Evolutionary conservation across 2,888 invertebrate species (phyloP).

Genomic region (Agonopterix heracliana): DNA sequence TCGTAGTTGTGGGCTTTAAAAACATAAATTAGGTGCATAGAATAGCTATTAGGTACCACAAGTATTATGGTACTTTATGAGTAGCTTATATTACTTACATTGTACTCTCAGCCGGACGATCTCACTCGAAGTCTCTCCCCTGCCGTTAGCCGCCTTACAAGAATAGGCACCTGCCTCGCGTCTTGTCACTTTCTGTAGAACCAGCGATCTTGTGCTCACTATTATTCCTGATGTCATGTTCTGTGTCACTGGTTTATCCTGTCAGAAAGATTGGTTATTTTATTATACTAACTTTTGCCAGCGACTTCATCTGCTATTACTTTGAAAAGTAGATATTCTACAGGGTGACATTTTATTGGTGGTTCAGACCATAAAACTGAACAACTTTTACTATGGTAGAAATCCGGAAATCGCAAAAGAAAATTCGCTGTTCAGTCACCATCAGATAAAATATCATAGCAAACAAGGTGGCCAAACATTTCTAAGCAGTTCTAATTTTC

Average conservation of each 20-base stretch:
- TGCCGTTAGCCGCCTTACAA: slow-evolving; percentile 87
- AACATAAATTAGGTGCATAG: no score
- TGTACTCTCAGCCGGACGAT: slow-evolving; percentile 85
- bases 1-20: no score
- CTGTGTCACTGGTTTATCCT: slow-evolving; percentile 81
- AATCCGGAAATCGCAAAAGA: no score
- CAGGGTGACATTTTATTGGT: no score
- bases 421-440: no score
- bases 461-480: no score
- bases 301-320: no score
- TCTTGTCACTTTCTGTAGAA: slow-evolving; percentile 88
- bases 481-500: no score
- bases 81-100: slow-evolving; percentile 79
- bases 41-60: no score
- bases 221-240: slow-evolving; percentile 91
- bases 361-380: slow-evolving; percentile 15
- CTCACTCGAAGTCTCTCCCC: slow-evolving; percentile 88
- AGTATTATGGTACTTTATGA: not conserved
- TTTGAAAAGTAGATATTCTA: slow-evolving; percentile 1
- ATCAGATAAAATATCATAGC: no score
- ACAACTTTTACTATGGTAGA: not conserved
- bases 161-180: slow-evolving; percentile 89
- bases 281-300: no score
- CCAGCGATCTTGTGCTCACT: slow-evolving; percentile 90
- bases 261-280: not conserved